phyloP scores from a whole-genome alignment of 2,888 invertebrate genomes.

The Atethmia centrago region DNA sequence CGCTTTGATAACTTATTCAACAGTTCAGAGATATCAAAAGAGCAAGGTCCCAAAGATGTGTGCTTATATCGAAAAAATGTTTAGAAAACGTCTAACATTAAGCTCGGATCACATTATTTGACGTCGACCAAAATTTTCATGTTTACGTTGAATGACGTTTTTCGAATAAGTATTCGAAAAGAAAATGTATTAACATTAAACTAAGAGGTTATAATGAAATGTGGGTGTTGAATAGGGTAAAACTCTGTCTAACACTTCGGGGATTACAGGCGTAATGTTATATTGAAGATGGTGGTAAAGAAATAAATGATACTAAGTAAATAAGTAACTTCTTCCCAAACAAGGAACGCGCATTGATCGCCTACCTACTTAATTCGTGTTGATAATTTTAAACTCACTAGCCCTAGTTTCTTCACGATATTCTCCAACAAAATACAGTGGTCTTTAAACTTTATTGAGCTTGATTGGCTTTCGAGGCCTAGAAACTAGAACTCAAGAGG shows the following conservation, averaged over 20 bases:
- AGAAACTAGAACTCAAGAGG: neutral
- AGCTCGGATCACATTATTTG: neutral
- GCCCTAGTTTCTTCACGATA: neutral
- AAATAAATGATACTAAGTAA: too few relatives aligned
- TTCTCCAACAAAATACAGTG: too few relatives aligned
- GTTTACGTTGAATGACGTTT: neutral
- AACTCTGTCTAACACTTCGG: too few relatives aligned
- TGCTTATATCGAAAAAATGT: neutral
- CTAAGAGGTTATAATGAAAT: neutral
- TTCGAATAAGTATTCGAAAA: neutral
- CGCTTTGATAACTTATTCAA: slow-evolving; percentile 37
- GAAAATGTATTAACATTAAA: neutral
- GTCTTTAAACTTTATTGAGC: neutral
- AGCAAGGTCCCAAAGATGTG: neutral
- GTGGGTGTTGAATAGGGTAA: too few relatives aligned
- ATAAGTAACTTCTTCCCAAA: too few relatives aligned
- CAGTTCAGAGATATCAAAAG: slow-evolving; percentile 17
- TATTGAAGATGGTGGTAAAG: too few relatives aligned
- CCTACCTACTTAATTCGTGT: neutral
- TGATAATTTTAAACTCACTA: neutral
- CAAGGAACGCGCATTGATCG: too few relatives aligned
- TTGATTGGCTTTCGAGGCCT: neutral
- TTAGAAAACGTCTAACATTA: neutral
- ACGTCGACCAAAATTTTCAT: neutral
- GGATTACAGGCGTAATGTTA: too few relatives aligned